These are phyloP conservation scores for Achroia grisella DNA, from an alignment of 1,140 invertebrate genomes.

Conservation along the genomic window DNA sequence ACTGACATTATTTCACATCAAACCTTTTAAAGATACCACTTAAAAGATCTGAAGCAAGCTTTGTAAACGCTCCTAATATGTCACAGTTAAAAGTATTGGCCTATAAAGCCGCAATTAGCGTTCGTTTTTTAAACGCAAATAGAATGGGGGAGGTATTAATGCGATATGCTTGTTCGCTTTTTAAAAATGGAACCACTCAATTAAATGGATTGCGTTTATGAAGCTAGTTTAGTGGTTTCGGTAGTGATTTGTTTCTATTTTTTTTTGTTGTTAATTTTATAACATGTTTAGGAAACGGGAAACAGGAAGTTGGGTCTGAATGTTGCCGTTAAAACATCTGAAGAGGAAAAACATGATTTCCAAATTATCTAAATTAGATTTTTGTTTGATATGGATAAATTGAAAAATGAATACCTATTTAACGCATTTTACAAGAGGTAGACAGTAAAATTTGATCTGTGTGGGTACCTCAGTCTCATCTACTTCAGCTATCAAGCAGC, in stretches of 20 bases:
- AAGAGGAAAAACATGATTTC: no score
- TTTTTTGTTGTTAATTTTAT: background rate
- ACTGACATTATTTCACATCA: slow-evolving; percentile 30
- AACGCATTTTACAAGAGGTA: no score
- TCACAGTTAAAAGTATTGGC: slow-evolving; percentile 40
- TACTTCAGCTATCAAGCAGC: no score
- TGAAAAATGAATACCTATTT: no score
- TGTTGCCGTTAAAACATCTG: no score
- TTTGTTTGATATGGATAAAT: no score
- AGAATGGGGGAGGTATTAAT: slow-evolving; percentile 34
- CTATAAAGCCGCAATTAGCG: slow-evolving; percentile 47
- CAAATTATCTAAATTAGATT: no score
- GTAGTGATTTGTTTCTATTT: background rate
- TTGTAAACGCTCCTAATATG: slow-evolving; percentile 32
- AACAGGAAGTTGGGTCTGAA: background rate
- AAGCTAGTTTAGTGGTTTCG: slow-evolving; percentile 19
- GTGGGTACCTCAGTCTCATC: no score
- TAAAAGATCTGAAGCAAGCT: slow-evolving; percentile 16
- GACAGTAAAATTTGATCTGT: no score
- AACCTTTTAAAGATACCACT: slow-evolving; percentile 26
- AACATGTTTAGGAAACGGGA: background rate
- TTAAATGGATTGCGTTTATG: slow-evolving; percentile 29
- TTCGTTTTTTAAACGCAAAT: slow-evolving; percentile 34
- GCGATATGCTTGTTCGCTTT: slow-evolving; percentile 41
- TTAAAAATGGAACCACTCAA: slow-evolving; percentile 27